Conservation (phyloP, 1,140 invertebrate genomes). For the Drosophila mayri region DNA sequence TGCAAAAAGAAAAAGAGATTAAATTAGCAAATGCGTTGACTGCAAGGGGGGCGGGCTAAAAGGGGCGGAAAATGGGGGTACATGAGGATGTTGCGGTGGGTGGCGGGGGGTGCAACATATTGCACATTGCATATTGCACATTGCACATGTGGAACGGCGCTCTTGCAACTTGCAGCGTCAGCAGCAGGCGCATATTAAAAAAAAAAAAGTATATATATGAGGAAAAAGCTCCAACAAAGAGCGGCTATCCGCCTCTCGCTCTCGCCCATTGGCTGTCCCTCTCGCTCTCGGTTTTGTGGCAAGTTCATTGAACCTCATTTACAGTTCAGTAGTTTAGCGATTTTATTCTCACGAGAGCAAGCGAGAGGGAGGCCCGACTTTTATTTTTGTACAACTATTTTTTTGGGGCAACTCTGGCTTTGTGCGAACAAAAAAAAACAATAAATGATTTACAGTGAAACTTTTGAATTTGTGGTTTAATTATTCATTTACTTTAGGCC, state of each 20-base stretch:
- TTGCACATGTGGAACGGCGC: slow-evolving; percentile 66
- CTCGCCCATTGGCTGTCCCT: slow-evolving; percentile 14
- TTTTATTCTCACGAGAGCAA: slow-evolving; percentile 61
- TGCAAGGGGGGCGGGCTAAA: not conserved
- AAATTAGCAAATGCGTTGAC: slow-evolving; percentile 71
- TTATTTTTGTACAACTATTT: slow-evolving; percentile 17
- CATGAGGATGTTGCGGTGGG: not conserved
- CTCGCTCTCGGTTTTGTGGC: slow-evolving; percentile 50
- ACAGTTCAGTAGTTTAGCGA: slow-evolving; percentile 83
- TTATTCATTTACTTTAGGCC: not conserved
- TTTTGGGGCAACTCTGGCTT: slow-evolving; percentile 46
- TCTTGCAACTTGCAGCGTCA: slow-evolving; percentile 73
- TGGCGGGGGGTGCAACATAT: slow-evolving; percentile 31
- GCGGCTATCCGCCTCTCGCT: slow-evolving; percentile 40
- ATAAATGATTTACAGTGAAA: slow-evolving; percentile 17
- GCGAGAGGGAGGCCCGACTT: slow-evolving; percentile 31
- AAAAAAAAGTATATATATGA: slow-evolving; percentile 28
- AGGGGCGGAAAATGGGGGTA: not conserved
- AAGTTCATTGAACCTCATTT: slow-evolving; percentile 78
- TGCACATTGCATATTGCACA: slow-evolving; percentile 52
- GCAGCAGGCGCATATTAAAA: slow-evolving; percentile 76
- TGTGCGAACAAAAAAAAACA: slow-evolving; percentile 31
- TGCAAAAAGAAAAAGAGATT: slow-evolving; percentile 40
- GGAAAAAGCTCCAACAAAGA: slow-evolving; percentile 55
- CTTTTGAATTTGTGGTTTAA: not conserved